Evolutionary conservation across 1,140 invertebrate species (phyloP).

Genomic region (Caenorhabditis latens): DNA sequence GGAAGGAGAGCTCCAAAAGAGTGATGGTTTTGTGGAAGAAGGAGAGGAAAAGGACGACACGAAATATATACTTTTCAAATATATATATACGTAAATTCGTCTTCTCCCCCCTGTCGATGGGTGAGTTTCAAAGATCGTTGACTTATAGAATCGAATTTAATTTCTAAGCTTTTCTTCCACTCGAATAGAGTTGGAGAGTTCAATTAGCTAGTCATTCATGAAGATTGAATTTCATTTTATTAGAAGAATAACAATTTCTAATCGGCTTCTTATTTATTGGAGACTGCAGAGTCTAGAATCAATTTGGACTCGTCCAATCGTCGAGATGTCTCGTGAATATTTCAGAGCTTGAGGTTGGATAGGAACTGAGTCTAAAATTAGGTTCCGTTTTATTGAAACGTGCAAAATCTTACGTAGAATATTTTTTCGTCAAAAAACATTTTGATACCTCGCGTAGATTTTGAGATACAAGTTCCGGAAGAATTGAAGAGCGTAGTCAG

Average conservation of each 20-base stretch:
- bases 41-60: not conserved
- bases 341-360: no score
- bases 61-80: slow-evolving; percentile 42
- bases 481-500: no score
- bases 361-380: no score
- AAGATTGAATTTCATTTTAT: not conserved
- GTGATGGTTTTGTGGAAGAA: not conserved
- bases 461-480: no score
- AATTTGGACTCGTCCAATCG: no score
- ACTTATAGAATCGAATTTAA: slow-evolving; percentile 33
- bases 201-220: not conserved
- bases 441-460: no score
- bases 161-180: not conserved
- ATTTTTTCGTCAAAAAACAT: no score
- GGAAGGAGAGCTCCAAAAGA: not conserved
- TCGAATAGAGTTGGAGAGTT: not conserved
- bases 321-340: no score
- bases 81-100: slow-evolving; percentile 26
- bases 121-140: slow-evolving; percentile 49
- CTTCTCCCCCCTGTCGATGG: not conserved
- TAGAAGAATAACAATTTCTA: not conserved
- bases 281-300: no score
- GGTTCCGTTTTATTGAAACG: no score
- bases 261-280: not conserved
- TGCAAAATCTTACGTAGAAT: no score